phyloP scores from a whole-genome alignment of 2,888 invertebrate genomes.

The Epinotia ramella region DNA sequence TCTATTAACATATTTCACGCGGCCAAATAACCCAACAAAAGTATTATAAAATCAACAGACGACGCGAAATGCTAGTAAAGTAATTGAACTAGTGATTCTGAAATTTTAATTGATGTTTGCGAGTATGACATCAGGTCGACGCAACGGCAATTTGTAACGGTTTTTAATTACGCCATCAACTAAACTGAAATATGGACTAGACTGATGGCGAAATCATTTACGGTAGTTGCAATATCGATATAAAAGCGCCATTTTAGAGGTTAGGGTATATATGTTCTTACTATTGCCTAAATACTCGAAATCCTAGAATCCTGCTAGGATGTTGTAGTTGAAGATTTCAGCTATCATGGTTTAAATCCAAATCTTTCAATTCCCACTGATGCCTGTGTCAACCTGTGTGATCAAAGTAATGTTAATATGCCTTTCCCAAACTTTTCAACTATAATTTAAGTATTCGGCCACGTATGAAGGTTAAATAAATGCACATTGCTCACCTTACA shows the following conservation, averaged over 20 bases:
- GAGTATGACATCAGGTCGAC: slow-evolving; percentile 29
- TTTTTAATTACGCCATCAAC: slow-evolving; percentile 23
- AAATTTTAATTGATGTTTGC: slow-evolving; percentile 34
- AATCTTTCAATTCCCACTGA: no score
- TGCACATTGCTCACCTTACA: background rate
- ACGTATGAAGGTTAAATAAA: no score
- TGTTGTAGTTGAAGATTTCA: no score
- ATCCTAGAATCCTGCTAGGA: no score
- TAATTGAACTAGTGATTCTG: slow-evolving; percentile 18
- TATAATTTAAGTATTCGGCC: no score
- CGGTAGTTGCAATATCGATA: background rate
- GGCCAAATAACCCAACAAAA: background rate
- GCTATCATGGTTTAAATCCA: no score
- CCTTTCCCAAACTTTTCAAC: no score
- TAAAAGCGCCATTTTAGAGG: no score
- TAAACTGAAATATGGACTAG: background rate
- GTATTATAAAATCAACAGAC: slow-evolving; percentile 12
- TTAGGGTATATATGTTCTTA: no score
- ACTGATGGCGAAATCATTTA: background rate
- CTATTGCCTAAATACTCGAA: no score
- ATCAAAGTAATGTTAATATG: no score
- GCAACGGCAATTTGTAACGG: slow-evolving; percentile 28
- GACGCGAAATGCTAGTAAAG: background rate
- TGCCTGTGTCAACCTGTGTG: no score
- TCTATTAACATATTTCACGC: background rate